A percentile compares a stretch with the other conserved stretches of the same genome.
Conservation (phyloP, 2,113 vertebrate genomes). For the Hystrix brachyura region DNA sequence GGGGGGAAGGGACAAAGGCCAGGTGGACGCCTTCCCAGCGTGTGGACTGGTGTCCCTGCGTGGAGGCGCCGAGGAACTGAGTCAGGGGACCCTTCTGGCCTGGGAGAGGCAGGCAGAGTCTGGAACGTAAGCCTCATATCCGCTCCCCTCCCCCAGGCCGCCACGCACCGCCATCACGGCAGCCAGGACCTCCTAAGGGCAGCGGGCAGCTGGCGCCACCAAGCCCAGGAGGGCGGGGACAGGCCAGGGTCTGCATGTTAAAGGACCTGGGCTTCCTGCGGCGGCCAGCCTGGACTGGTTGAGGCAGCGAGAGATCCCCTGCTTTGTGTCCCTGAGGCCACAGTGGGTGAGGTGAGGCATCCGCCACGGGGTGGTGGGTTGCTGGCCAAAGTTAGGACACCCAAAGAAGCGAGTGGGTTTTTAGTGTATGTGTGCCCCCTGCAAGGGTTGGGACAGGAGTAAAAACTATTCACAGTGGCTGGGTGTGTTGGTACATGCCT, state of each 20-base stretch:
- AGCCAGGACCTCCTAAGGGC: not conserved
- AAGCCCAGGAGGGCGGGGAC: slow-evolving; percentile 1
- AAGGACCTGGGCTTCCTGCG: slow-evolving; percentile 51
- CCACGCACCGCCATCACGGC: not conserved
- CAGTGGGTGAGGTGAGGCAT: not conserved
- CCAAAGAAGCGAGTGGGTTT: not conserved
- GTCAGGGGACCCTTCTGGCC: not conserved
- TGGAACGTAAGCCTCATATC: not conserved
- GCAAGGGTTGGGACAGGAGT: not conserved
- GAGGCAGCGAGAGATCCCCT: not conserved
- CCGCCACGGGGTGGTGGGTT: not conserved
- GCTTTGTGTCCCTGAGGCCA: not conserved
- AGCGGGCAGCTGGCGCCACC: slow-evolving; percentile 65
- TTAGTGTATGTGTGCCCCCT: not conserved
- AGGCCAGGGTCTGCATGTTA: slow-evolving; percentile 61
- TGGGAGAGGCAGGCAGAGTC: not conserved
- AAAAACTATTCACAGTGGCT: not conserved
- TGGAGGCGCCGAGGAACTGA: not conserved
- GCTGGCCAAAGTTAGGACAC: not conserved
- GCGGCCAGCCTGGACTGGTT: not conserved
- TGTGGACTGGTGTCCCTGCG: not conserved
- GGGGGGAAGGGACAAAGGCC: not conserved
- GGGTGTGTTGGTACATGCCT: not conserved
- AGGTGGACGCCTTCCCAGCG: accelerated
- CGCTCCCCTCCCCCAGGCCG: slow-evolving; percentile 51